A percentile compares a stretch with the other conserved stretches of the same genome.
phyloP scores from a whole-genome alignment of 2,888 invertebrate genomes.

The Mongoloraphidia duomilia region DNA sequence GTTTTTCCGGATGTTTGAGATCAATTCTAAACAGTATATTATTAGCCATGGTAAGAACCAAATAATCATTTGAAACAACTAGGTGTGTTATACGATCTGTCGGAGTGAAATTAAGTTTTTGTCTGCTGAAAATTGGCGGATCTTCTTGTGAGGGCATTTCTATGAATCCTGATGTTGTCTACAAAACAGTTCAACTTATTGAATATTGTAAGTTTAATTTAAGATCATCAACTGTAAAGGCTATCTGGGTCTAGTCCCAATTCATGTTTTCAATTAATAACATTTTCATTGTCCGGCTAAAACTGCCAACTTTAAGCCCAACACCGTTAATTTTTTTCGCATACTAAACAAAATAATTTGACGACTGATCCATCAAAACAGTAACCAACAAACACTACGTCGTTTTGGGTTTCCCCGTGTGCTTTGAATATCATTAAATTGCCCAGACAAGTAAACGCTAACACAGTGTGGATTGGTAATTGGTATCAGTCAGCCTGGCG shows the following conservation, averaged over 20 bases:
- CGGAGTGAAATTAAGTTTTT: constrained; percentile 67
- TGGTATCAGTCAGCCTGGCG: too few relatives aligned
- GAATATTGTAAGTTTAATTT: constrained; percentile 10
- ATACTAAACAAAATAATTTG: too few relatives aligned
- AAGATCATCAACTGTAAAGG: constrained; percentile 5
- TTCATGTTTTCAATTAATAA: too few relatives aligned
- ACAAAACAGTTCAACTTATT: constrained; percentile 15
- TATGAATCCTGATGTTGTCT: constrained; percentile 37
- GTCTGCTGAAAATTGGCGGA: constrained; percentile 73
- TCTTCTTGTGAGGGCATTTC: constrained; percentile 53
- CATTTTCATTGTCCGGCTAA: too few relatives aligned
- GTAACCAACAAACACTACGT: too few relatives aligned
- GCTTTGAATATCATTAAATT: too few relatives aligned
- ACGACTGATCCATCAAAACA: too few relatives aligned
- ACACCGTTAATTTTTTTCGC: too few relatives aligned
- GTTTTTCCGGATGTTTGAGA: constrained; percentile 59
- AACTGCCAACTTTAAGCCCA: too few relatives aligned
- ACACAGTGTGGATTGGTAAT: too few relatives aligned
- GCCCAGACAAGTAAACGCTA: too few relatives aligned
- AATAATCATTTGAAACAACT: constrained; percentile 65
- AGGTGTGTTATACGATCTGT: constrained; percentile 67
- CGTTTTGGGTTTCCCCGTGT: too few relatives aligned
- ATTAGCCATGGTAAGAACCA: constrained; percentile 74
- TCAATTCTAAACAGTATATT: constrained; percentile 68
- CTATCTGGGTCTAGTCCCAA: neutral